These are phyloP conservation scores for Ctenicera cuprea DNA, from an alignment of 2,888 invertebrate species.

Conservation along the genomic window DNA sequence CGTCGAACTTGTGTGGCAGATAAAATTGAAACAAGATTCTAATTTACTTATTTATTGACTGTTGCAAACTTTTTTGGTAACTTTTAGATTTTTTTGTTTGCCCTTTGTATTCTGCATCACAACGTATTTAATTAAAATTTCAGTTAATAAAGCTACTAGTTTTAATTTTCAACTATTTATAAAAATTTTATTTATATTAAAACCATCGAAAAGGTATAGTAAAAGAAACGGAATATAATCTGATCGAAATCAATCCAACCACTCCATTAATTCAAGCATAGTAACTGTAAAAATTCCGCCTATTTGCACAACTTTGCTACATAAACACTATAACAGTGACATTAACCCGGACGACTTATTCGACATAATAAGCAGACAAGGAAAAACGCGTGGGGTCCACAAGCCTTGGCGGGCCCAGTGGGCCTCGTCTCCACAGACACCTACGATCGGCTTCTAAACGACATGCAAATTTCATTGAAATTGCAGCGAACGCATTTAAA, in stretches of 20 bases:
- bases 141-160: too few species aligned
- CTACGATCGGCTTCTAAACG: slow-evolving; percentile 32
- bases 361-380: slow-evolving; percentile 34
- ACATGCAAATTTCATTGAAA: slow-evolving; percentile 37
- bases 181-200: too few species aligned
- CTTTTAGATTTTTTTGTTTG: too few species aligned
- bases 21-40: too few species aligned
- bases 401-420: slow-evolving; percentile 25
- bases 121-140: too few species aligned
- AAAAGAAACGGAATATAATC: not conserved
- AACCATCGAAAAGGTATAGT: too few species aligned
- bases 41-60: too few species aligned
- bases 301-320: slow-evolving; percentile 1
- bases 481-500: slow-evolving; percentile 32
- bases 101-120: too few species aligned
- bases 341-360: slow-evolving; percentile 40
- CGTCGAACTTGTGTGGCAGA: too few species aligned
- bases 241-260: not conserved
- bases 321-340: slow-evolving; percentile 28
- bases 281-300: slow-evolving; percentile 4
- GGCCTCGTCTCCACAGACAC: slow-evolving; percentile 39
- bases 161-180: too few species aligned
- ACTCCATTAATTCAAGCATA: not conserved
- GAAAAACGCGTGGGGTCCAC: slow-evolving; percentile 18
- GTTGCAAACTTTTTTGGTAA: too few species aligned